Conservation (phyloP, 2,888 invertebrate genomes). For the Apodemia hepburni region DNA sequence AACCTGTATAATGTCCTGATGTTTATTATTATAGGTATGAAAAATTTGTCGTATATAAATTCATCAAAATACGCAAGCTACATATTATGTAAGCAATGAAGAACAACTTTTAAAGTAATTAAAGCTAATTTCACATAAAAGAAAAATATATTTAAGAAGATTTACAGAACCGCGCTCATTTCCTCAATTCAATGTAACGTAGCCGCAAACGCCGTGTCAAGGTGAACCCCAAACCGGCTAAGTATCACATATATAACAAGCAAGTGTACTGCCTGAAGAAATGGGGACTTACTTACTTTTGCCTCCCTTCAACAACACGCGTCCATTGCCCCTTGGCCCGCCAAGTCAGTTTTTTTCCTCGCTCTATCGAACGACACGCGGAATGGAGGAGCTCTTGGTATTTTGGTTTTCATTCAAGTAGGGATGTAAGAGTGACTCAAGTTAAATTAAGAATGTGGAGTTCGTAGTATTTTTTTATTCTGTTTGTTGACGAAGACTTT, state of each 20-base stretch:
- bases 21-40: no score
- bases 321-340: constrained; percentile 50
- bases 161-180: constrained; percentile 38
- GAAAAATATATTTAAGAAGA: constrained; percentile 18
- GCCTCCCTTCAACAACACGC: constrained; percentile 52
- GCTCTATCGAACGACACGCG: constrained; percentile 5
- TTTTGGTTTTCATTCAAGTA: constrained; percentile 49
- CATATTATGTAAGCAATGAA: neutral
- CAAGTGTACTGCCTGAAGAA: constrained; percentile 60
- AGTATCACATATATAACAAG: constrained; percentile 58
- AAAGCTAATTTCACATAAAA: neutral
- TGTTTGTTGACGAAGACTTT: constrained; percentile 75
- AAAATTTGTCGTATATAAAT: no score
- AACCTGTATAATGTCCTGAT: no score
- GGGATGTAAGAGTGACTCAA: constrained; percentile 71
- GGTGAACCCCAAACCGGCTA: constrained; percentile 50
- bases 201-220: constrained; percentile 72
- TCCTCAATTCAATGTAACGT: constrained; percentile 46
- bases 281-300: constrained; percentile 63
- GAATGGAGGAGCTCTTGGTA: constrained; percentile 36
- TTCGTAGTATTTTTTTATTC: constrained; percentile 58
- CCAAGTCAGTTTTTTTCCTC: constrained; percentile 29
- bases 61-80: no score
- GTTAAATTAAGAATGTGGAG: constrained; percentile 80
- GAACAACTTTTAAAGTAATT: constrained; percentile 1